Conservation (phyloP, 2,113 vertebrate genomes). For the Ptyas mucosa region DNA sequence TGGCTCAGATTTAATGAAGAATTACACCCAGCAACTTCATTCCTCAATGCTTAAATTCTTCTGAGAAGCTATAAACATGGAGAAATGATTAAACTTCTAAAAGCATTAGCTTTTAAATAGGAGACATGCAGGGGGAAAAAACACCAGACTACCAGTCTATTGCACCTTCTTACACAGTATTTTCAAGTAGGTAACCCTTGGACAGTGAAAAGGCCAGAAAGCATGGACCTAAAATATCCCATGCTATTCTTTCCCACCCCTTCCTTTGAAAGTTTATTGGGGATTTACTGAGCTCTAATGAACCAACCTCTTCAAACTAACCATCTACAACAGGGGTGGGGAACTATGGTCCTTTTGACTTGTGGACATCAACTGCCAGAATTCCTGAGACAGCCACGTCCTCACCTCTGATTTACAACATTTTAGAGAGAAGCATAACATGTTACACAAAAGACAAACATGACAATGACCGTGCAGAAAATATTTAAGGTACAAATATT, state of each 20-base stretch:
- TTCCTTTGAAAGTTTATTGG: background rate
- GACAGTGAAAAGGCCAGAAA: background rate
- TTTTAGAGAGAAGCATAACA: too few relatives aligned
- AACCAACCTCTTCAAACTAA: background rate
- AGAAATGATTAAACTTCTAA: background rate
- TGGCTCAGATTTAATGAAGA: background rate
- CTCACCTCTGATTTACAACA: too few relatives aligned
- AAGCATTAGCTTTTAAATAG: background rate
- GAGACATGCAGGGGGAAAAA: fast-evolving
- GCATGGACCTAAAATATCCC: background rate
- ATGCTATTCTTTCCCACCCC: background rate
- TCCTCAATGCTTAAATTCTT: background rate
- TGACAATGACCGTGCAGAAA: too few relatives aligned
- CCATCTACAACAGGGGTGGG: background rate
- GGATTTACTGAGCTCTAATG: background rate
- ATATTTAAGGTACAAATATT: too few relatives aligned
- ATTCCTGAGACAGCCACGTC: too few relatives aligned
- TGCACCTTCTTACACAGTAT: background rate
- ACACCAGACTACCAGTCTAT: background rate
- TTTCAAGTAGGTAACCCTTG: background rate
- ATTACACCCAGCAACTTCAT: background rate
- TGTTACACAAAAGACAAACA: too few relatives aligned
- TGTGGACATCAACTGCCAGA: too few relatives aligned
- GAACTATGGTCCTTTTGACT: too few relatives aligned
- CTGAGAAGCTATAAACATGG: background rate